Conservation (phyloP, 2,797 vertebrate genomes). For the Coregonus ussuriensis region DNA sequence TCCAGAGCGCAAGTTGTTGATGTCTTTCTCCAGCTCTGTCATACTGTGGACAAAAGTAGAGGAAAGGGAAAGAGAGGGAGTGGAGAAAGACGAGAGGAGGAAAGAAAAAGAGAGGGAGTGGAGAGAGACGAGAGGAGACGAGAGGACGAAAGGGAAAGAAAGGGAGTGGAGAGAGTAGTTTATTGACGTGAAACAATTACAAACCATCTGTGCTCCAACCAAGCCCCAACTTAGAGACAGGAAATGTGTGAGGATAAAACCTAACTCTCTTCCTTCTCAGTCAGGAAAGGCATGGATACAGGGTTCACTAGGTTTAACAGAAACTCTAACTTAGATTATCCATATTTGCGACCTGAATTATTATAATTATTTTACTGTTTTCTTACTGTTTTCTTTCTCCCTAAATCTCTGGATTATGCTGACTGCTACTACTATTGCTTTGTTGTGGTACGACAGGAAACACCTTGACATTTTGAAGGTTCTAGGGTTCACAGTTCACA, state of each 20-base stretch:
- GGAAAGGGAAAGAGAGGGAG: conserved; percentile 1
- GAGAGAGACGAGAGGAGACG: too few species aligned
- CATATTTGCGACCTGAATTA: not conserved
- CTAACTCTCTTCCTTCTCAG: not conserved
- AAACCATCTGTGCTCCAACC: conserved; percentile 6
- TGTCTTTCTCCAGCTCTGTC: conserved; percentile 97
- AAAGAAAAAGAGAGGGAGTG: too few species aligned
- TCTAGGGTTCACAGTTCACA: not conserved
- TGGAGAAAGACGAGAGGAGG: too few species aligned
- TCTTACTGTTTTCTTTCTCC: not conserved
- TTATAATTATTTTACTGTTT: not conserved
- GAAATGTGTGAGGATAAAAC: not conserved
- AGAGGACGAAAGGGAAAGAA: too few species aligned
- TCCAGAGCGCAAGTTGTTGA: conserved; percentile 89
- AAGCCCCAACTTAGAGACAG: conserved; percentile 11
- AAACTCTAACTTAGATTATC: too few species aligned
- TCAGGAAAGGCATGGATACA: too few species aligned
- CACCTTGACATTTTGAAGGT: not conserved
- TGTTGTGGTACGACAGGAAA: not conserved
- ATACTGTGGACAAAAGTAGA: conserved; percentile 76
- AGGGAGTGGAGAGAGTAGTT: not conserved
- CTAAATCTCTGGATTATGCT: not conserved
- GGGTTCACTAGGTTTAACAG: too few species aligned
- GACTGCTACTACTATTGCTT: not conserved
- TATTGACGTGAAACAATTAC: conserved; percentile 2